Base-by-base conservation (phyloP, 1,140 invertebrate genomes). In the Arctopsyche grandis region DNA sequence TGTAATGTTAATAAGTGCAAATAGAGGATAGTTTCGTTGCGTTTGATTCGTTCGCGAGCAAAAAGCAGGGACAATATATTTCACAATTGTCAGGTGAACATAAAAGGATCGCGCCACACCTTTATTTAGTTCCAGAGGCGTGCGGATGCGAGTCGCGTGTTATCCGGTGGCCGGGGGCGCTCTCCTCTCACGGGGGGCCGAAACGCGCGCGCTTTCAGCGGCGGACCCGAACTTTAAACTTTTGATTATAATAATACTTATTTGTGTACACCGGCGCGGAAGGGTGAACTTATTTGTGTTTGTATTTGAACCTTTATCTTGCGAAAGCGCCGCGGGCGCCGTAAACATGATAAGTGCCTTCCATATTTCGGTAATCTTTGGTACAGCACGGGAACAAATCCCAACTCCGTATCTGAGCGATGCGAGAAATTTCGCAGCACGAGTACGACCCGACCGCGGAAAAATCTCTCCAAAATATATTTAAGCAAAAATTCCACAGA, bases 241-340 rank as follows among this genome's bases (percentile, higher is more conserved):
- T 77, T 77, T 69, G 63, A 77, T 77, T 77, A 77, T 70, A 77
- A 77, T 77, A 77, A 77, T 77, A 77, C 76, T 77, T 69, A 77
- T 77, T 69, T 77, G 63, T 70, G 76, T 76, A 76, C 76, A 69
- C 22, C 44, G 22, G 63, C 43, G 60, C 24, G 26, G 76, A 69
- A 69, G 76, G 76, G 58, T 77, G 56, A 77, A 69, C 75, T 69
- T 77, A 44, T 69, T 69, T 24, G 60, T 69, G 76, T 77, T 77
- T 77, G 66, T 70, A 44, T 77, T 77, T 26, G 60, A 77, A 70
- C 76, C 76, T 77, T 77, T 77, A 77, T 77, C 76, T 77, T 48
- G 44, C 24, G 9, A 26, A 69, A 77, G 76, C 43, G 76, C 76
- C 76, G 14, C 16, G 22, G 76, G 76, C 60, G 19, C 76, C 10